phyloP scores from a whole-genome alignment of 2,797 vertebrate genomes.

The Fundulus diaphanus region DNA sequence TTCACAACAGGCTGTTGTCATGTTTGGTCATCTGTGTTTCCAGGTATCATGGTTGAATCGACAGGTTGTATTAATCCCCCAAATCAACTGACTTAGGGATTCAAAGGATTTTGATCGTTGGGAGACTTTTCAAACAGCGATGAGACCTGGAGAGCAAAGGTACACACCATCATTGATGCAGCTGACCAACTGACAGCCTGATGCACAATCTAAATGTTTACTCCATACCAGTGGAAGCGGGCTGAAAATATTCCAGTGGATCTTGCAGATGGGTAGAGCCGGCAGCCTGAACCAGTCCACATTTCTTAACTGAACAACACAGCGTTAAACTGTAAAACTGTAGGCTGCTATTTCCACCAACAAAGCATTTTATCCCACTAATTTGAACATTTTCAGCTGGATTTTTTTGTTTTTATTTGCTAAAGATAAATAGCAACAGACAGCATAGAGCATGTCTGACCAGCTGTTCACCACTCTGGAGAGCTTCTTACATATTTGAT shows the following conservation, averaged over 20 bases:
- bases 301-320: background rate
- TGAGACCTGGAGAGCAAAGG: background rate
- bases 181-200: background rate
- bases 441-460: background rate
- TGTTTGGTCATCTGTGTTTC: no score
- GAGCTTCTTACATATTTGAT: background rate
- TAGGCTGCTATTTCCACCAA: background rate
- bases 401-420: background rate
- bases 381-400: background rate
- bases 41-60: no score
- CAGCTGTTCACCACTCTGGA: background rate
- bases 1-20: no score
- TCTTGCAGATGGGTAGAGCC: background rate
- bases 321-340: background rate
- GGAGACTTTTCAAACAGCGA: background rate
- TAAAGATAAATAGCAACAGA: background rate
- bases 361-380: background rate
- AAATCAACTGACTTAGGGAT: no score
- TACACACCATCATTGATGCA: background rate
- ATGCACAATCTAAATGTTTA: background rate
- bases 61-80: no score
- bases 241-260: background rate
- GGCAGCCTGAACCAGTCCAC: background rate
- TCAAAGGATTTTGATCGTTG: no score
- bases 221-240: background rate